Base-by-base conservation (phyloP, 2,888 invertebrate species). In the Suillia variegata region DNA sequence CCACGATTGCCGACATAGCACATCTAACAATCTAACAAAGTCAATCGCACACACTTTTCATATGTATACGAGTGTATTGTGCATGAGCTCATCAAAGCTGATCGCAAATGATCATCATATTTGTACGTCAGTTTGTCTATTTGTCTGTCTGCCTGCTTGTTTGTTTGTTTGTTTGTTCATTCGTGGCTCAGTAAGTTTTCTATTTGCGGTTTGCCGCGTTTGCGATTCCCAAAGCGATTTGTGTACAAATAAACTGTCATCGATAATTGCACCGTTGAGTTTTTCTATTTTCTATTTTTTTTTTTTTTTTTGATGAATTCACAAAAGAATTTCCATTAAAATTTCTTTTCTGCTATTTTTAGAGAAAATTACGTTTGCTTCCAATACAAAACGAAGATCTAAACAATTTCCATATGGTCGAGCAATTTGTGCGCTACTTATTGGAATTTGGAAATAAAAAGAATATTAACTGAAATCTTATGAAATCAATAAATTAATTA, bases 231-330 rank as follows among this genome's bases (percentile, higher is more conserved):
- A 8, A 38, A 56, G 53, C 50, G 56, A 48, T 56, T 60, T 60
- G 56, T 60, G 53, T 56, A 60, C 60, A 60, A 60, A 60, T 56
- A 56, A 59, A 17, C 45, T 45, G 45, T 45, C 45, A 45, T 45
- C 45, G 18, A 4, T 20, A 20, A 45, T 45, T 45, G 45, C 18
- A 20, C n/a, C 17, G 45, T 45, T 13, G 45, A 45, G 38, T n/a
- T 38, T 5, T 38, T 8, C n/a, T 8, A 13, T n/a, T n/a, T n/a
- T n/a, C n/a, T n/a, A n/a, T n/a, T n/a, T n/a, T n/a, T n/a, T n/a
- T n/a, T n/a, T n/a, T n/a, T n/a, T 45, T 17, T 18, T 17, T 45
- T 45, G 45, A 18, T 45, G 45, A 45, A 20, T 20, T 17, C 45
- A 45, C 45, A 45, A 45, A 45, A 45, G 45, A 45, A 45, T 45